Base-by-base conservation (phyloP, 2,888 invertebrate genomes). In the Dasysyrphus albostriatus region DNA sequence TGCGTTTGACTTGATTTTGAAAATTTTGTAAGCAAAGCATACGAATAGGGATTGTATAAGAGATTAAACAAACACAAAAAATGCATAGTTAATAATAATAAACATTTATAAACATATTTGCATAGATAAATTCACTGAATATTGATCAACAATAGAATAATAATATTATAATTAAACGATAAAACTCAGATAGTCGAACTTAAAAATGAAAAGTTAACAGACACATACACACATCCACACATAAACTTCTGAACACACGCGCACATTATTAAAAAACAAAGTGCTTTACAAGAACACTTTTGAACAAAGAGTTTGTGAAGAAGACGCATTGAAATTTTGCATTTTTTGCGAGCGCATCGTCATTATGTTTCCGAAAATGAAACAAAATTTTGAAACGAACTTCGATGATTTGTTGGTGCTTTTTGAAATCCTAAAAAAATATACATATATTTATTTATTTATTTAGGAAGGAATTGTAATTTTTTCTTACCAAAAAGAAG, bases 71-170 rank as follows among this genome's bases (percentile, higher is more conserved):
- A 42, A 75, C 12, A 44, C 24, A 54, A 16, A 73, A 34, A 54
- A 47, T 47, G 47, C 14, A n/a, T 32, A 14, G 19, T 44, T 42
- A 29, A 54, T 54, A 44, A 47, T 34, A 34, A 44, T 16, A 49
- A 69, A 67, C 34, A 67, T 49, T 67, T 67, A 51, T 61, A 47
- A 59, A 49, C 61, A 74, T 10, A 39, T 56, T 72, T n/a, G 39
- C 42, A 44, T 44, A 47, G 54, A 54, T 54, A 49, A 59, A 70
- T 70, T 47, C 37, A 63, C 19, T 59, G 61, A 73, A 70, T 56
- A 82, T 85, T 85, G 73, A 73, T 82, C 69, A 82, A 85, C 82
- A 85, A 81, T 65, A 76, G 39, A 44, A 80, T 69, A 75, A 42
- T 14, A 10, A 47, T 10, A 3, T 32, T 34, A 37, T 8, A 9